These are phyloP conservation scores for Propsilocerus akamusi DNA, from an alignment of 1,140 invertebrate genomes.

Conservation along the genomic window DNA sequence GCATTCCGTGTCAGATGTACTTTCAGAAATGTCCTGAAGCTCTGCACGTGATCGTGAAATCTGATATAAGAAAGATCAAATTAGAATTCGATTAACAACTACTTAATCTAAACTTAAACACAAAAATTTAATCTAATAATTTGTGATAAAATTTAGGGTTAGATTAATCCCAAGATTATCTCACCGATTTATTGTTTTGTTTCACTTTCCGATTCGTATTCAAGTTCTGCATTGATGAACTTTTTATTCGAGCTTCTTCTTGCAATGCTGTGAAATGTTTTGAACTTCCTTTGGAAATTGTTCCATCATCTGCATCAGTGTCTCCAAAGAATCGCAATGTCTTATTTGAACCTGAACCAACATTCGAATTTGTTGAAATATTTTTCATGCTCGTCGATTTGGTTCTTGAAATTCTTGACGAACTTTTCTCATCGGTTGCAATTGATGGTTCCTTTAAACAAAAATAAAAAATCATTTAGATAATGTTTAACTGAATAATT, in stretches of 20 bases:
- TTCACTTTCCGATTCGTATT: constrained; percentile 9
- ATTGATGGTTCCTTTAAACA: no score
- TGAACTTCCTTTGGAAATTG: not conserved
- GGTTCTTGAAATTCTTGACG: not conserved
- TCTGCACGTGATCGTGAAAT: constrained; percentile 19
- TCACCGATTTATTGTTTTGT: not conserved
- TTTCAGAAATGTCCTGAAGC: constrained; percentile 22
- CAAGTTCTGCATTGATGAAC: constrained; percentile 25
- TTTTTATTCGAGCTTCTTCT: constrained; percentile 13
- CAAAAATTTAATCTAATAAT: no score
- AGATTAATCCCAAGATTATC: no score
- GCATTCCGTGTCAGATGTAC: constrained; percentile 21
- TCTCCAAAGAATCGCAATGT: constrained; percentile 65
- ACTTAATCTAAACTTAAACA: no score
- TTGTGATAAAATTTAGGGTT: no score
- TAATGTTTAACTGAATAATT: no score
- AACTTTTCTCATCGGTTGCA: no score
- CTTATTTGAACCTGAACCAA: constrained; percentile 34
- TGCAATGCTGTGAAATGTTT: not conserved
- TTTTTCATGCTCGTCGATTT: not conserved
- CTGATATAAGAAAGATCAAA: constrained; percentile 13
- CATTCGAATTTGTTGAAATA: constrained; percentile 13
- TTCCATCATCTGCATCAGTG: constrained; percentile 39
- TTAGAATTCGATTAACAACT: no score
- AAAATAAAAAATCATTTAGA: no score